Percentiles rank a stretch among this genome's conserved stretches.
These are phyloP conservation scores for Ianthella basta DNA, from an alignment of 37 sponge, comb jelly and placozoan genomes.

Conservation along the genomic window DNA sequence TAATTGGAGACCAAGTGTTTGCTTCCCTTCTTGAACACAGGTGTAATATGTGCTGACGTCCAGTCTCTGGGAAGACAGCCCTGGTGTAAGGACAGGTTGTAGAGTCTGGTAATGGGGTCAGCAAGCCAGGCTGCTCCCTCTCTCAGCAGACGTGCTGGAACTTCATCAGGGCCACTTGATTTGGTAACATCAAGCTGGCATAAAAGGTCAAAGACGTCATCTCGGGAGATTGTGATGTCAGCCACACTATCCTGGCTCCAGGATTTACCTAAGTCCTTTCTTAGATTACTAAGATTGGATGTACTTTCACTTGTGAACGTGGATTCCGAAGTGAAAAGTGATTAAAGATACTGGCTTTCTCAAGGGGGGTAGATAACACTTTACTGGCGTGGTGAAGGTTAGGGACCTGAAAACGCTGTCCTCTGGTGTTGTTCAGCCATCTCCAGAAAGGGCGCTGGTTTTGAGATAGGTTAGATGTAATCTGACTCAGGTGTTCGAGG, in stretches of 20 bases:
- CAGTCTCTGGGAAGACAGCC: constrained; percentile 41
- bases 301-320: constrained; percentile 25
- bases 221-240: background rate
- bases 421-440: constrained; percentile 30
- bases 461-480: constrained; percentile 24
- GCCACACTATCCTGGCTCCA: background rate
- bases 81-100: background rate
- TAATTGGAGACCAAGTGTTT: constrained; percentile 44
- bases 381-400: background rate
- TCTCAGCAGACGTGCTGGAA: constrained; percentile 35
- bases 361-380: background rate
- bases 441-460: constrained; percentile 34
- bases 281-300: background rate
- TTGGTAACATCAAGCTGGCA: constrained; percentile 29
- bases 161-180: constrained; percentile 45
- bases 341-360: constrained; percentile 31
- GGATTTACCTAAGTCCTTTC: background rate
- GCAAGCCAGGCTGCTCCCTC: constrained; percentile 29
- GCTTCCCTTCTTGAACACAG: constrained; percentile 49
- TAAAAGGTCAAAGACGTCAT: constrained; percentile 12
- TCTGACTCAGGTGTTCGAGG: background rate
- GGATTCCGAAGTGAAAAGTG: constrained; percentile 11
- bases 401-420: background rate
- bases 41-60: constrained; percentile 36
- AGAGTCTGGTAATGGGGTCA: constrained; percentile 30